Conservation (phyloP, 1,140 invertebrate genomes). For the Marisa cornuarietis region DNA sequence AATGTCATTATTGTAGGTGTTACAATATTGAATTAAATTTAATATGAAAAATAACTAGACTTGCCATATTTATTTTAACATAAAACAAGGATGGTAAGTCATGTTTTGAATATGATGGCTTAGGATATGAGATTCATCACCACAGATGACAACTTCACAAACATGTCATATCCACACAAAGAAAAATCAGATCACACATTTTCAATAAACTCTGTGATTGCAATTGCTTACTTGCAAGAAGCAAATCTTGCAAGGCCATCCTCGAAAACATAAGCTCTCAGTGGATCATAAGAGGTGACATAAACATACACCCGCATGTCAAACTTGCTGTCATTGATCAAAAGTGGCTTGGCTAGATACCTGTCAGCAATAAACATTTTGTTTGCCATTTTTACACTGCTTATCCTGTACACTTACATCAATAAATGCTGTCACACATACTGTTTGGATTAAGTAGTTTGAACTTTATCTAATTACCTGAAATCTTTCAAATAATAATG, state of each 20-base stretch:
- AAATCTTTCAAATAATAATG: too few relatives aligned
- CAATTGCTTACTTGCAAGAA: constrained; percentile 63
- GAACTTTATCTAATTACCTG: too few relatives aligned
- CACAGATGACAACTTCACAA: neutral
- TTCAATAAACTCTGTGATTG: neutral
- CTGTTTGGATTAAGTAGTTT: too few relatives aligned
- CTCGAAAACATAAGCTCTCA: constrained; percentile 91
- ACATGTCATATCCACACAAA: neutral
- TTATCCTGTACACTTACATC: too few relatives aligned
- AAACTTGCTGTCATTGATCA: constrained; percentile 96
- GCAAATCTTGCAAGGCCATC: constrained; percentile 84
- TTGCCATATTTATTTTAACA: too few relatives aligned
- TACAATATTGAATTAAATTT: too few relatives aligned
- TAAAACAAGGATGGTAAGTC: too few relatives aligned
- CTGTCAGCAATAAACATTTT: constrained; percentile 66
- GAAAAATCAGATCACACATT: neutral
- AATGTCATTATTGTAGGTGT: too few relatives aligned
- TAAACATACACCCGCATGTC: constrained; percentile 94
- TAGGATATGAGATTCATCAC: neutral
- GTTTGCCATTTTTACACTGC: too few relatives aligned
- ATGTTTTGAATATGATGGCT: too few relatives aligned
- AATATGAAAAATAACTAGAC: too few relatives aligned
- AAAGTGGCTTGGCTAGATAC: constrained; percentile 89
- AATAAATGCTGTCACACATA: too few relatives aligned
- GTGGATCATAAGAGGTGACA: constrained; percentile 92